Conservation (phyloP, 1,140 invertebrate genomes). For the Papilio aristodemus region DNA sequence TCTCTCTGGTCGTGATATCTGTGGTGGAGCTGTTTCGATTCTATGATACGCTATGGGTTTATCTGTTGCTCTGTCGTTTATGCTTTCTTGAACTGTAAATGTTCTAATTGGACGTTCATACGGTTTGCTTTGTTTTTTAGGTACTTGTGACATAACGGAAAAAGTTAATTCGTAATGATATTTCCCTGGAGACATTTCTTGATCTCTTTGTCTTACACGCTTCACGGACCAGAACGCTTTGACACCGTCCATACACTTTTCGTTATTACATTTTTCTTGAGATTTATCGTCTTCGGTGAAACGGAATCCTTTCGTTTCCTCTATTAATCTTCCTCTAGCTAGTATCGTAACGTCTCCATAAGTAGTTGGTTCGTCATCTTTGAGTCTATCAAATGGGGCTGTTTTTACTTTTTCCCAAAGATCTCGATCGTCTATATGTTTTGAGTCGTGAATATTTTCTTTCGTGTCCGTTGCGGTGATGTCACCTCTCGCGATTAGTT, state of each 20-base stretch:
- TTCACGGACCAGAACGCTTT: slow-evolving; percentile 84
- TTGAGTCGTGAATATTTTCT: slow-evolving; percentile 48
- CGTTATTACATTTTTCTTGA: slow-evolving; percentile 67
- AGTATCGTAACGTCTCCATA: slow-evolving; percentile 83
- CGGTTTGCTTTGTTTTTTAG: slow-evolving; percentile 60
- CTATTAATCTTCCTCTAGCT: slow-evolving; percentile 82
- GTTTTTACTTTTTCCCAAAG: slow-evolving; percentile 78
- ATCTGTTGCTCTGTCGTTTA: slow-evolving; percentile 45
- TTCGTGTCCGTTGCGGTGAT: slow-evolving; percentile 58
- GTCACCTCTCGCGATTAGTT: slow-evolving; percentile 65
- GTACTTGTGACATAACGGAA: slow-evolving; percentile 80
- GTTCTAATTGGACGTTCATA: slow-evolving; percentile 74
- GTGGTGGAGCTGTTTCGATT: slow-evolving; percentile 38
- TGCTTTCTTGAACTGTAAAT: slow-evolving; percentile 70
- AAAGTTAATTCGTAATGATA: slow-evolving; percentile 84
- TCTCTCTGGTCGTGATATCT: slow-evolving; percentile 50
- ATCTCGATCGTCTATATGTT: slow-evolving; percentile 72
- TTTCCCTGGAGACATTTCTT: slow-evolving; percentile 64
- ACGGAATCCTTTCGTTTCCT: slow-evolving; percentile 71
- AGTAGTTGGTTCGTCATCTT: slow-evolving; percentile 62
- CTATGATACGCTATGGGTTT: slow-evolving; percentile 45
- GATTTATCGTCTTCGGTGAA: slow-evolving; percentile 82
- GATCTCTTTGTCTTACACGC: slow-evolving; percentile 82
- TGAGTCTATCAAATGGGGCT: slow-evolving; percentile 79
- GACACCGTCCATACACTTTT: slow-evolving; percentile 68